Evolutionary conservation across 2,888 invertebrate genomes (phyloP).

Genomic region (Apodemia zela): DNA sequence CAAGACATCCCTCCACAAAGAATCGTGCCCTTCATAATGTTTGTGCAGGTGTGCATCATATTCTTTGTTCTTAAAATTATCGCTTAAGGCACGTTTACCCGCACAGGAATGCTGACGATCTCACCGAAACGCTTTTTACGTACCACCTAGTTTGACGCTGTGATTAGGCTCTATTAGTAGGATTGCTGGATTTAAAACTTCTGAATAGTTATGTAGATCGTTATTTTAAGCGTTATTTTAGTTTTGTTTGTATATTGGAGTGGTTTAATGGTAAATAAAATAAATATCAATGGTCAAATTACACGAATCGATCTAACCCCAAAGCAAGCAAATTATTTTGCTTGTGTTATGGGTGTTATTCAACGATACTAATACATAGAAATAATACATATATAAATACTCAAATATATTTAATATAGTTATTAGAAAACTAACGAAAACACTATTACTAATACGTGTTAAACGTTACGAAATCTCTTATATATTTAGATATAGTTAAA

Average conservation of each 20-base stretch:
- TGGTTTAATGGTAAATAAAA: too few species aligned
- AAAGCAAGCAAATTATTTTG: too few species aligned
- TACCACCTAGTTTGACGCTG: background rate
- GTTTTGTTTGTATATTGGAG: background rate
- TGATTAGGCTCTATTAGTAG: background rate
- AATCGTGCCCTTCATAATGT: constrained; percentile 60
- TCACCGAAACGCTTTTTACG: background rate
- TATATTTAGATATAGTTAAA: too few species aligned
- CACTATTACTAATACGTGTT: too few species aligned
- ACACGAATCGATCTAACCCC: too few species aligned
- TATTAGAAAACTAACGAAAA: too few species aligned
- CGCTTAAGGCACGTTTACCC: constrained; percentile 47
- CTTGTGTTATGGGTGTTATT: too few species aligned
- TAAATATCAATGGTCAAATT: too few species aligned
- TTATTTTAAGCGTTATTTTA: background rate
- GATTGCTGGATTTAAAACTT: background rate
- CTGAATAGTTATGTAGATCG: background rate
- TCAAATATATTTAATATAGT: too few species aligned
- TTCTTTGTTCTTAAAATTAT: constrained; percentile 75
- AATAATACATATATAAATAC: too few species aligned
- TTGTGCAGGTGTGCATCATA: constrained; percentile 68
- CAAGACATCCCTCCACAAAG: constrained; percentile 41
- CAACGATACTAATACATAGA: too few species aligned
- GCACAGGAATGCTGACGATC: constrained; percentile 42
- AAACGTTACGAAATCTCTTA: too few species aligned